Percentiles rank a stretch among this genome's conserved stretches.
Evolutionary conservation across 1,140 invertebrate genomes (phyloP).

Genomic region (Drosophila littoralis): DNA sequence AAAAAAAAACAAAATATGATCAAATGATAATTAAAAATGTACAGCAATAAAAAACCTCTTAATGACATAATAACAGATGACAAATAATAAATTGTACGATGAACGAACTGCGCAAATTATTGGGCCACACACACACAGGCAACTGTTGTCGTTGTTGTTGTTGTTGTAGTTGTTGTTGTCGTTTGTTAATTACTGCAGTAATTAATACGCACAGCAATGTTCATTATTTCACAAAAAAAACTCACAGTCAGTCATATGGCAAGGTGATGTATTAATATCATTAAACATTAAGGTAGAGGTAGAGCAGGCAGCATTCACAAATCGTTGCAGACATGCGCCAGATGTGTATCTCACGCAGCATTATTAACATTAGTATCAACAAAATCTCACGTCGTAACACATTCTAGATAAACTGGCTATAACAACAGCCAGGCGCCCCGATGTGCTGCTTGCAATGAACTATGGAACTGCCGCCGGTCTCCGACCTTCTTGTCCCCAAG

Average conservation of each 20-base stretch:
- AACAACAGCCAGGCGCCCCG: constrained; percentile 26
- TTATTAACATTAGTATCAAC: constrained; percentile 70
- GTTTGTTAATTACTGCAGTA: constrained; percentile 73
- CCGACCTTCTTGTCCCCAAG: too few species aligned
- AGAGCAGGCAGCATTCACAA: constrained; percentile 6
- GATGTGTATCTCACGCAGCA: constrained; percentile 45
- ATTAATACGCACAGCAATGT: constrained; percentile 74
- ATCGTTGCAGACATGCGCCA: constrained; percentile 22
- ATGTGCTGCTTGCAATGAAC: constrained; percentile 57
- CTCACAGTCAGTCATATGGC: constrained; percentile 10
- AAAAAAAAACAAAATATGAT: constrained; percentile 41
- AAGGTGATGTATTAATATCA: constrained; percentile 61
- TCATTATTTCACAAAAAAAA: constrained; percentile 66
- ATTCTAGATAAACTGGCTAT: constrained; percentile 9
- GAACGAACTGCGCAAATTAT: constrained; percentile 66
- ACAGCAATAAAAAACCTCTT: constrained; percentile 68
- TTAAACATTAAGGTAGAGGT: constrained; percentile 49
- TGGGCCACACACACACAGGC: constrained; percentile 27
- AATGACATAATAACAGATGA: constrained; percentile 83
- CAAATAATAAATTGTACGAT: constrained; percentile 76
- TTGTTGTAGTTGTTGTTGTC: constrained; percentile 47
- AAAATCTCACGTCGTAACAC: constrained; percentile 58
- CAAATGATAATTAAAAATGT: constrained; percentile 82
- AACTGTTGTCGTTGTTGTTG: constrained; percentile 13
- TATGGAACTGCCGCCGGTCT: constrained; percentile 4